Conservation (phyloP, 2,113 vertebrate species). For the Podiceps cristatus region DNA sequence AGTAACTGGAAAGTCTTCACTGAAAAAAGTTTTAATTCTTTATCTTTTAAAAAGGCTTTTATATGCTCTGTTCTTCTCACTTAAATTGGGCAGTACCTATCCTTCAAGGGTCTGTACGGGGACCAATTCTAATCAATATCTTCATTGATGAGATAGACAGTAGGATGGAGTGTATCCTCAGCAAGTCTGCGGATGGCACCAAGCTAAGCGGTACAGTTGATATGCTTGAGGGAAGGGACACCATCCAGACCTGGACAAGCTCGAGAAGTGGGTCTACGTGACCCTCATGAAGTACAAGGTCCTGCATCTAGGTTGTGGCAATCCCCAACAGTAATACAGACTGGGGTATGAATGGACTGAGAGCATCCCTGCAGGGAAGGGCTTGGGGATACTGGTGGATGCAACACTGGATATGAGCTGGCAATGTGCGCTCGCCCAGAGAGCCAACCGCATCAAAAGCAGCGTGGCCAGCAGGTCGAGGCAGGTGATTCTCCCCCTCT, state of each 20-base stretch:
- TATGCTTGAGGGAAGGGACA: not conserved
- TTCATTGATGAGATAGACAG: not conserved
- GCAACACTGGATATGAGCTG: not conserved
- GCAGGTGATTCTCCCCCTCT: not conserved
- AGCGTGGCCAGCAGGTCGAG: fast-evolving
- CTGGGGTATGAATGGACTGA: not conserved
- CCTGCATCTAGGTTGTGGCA: not conserved
- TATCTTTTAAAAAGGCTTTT: not conserved
- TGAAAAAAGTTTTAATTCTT: not conserved
- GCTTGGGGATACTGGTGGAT: not conserved
- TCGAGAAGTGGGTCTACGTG: not conserved
- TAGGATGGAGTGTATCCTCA: not conserved
- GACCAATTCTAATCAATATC: fast-evolving
- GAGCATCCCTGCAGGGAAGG: not conserved
- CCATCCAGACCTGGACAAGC: not conserved
- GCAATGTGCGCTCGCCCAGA: fast-evolving
- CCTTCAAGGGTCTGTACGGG: not conserved
- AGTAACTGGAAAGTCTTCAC: not conserved
- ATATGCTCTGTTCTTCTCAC: not conserved
- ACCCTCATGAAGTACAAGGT: not conserved
- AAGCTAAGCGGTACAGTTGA: not conserved
- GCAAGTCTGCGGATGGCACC: not conserved
- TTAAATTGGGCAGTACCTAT: not conserved
- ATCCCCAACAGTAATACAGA: not conserved
- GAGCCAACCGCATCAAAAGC: not conserved